These are phyloP conservation scores for Dryocosmus kuriphilus DNA, from an alignment of 2,888 invertebrate species.

Conservation along the genomic window DNA sequence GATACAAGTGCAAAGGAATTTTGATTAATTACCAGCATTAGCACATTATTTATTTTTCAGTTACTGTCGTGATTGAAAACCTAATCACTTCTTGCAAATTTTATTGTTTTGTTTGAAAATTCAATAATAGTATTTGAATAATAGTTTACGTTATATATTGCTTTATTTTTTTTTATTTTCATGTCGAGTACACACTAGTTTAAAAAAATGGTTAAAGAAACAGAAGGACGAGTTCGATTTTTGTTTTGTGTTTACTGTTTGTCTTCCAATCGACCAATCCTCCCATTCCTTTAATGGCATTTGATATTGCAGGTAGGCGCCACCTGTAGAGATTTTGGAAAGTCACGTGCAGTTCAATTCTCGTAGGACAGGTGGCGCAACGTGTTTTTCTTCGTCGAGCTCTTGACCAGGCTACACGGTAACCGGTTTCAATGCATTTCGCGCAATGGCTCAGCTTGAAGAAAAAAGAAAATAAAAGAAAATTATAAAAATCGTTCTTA, in stretches of 20 bases:
- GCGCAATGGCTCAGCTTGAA: neutral
- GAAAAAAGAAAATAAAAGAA: conserved; percentile 4
- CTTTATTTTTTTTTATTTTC: too few relatives aligned
- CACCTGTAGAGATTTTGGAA: conserved; percentile 24
- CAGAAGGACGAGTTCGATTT: neutral
- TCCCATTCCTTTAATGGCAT: neutral
- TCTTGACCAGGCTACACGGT: neutral
- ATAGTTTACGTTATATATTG: too few relatives aligned
- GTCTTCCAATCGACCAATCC: too few relatives aligned
- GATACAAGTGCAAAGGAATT: too few relatives aligned
- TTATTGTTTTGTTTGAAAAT: neutral
- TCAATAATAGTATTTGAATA: neutral
- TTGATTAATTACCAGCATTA: too few relatives aligned
- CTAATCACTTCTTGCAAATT: too few relatives aligned
- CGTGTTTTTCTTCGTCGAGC: conserved; percentile 21
- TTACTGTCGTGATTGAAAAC: too few relatives aligned
- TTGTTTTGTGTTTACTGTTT: too few relatives aligned
- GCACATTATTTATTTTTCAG: too few relatives aligned
- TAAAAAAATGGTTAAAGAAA: neutral
- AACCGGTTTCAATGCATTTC: conserved; percentile 15
- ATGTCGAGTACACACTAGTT: too few relatives aligned
- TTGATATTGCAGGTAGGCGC: conserved; percentile 24
- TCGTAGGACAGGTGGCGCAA: conserved; percentile 29
- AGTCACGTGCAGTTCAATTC: conserved; percentile 25
- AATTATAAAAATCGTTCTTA: neutral